Percentiles rank a stretch among this genome's conserved stretches.
These are phyloP conservation scores for Petrolisthes manimaculis DNA, from an alignment of 2,888 invertebrate species.

Conservation along the genomic window DNA sequence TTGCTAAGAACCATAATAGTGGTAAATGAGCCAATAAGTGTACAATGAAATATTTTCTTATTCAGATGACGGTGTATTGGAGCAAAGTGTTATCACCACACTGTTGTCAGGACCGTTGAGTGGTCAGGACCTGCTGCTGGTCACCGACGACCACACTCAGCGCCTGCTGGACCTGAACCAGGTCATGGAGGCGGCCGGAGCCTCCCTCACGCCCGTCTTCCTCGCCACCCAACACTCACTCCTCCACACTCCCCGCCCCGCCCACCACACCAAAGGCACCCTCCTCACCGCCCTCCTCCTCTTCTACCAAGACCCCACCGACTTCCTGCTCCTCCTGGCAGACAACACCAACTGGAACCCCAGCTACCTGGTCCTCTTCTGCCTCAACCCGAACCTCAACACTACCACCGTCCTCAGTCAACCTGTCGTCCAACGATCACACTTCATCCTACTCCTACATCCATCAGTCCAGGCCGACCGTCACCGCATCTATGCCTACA, in stretches of 20 bases:
- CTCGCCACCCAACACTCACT: conserved; percentile 5
- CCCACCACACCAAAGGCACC: neutral
- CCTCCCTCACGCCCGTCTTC: neutral
- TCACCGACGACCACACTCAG: conserved; percentile 3
- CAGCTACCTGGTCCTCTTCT: conserved; percentile 2
- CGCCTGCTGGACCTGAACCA: neutral
- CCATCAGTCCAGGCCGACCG: neutral
- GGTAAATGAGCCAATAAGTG: neutral
- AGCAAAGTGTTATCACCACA: neutral
- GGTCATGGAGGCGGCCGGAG: neutral
- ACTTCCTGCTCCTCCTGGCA: neutral
- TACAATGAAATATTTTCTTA: neutral
- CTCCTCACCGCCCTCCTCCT: neutral
- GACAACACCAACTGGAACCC: neutral
- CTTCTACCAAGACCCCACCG: neutral
- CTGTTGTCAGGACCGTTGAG: neutral
- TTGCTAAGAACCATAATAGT: too few relatives aligned
- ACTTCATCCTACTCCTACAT: neutral
- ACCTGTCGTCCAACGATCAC: conserved; percentile 4
- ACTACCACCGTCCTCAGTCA: neutral
- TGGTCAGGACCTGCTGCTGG: neutral
- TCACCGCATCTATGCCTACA: neutral
- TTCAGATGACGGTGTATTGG: neutral
- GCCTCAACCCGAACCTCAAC: conserved; percentile 1
- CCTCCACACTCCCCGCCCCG: neutral